phyloP scores from a whole-genome alignment of 1,140 invertebrate genomes.

The Zeugodacus cucurbitae region DNA sequence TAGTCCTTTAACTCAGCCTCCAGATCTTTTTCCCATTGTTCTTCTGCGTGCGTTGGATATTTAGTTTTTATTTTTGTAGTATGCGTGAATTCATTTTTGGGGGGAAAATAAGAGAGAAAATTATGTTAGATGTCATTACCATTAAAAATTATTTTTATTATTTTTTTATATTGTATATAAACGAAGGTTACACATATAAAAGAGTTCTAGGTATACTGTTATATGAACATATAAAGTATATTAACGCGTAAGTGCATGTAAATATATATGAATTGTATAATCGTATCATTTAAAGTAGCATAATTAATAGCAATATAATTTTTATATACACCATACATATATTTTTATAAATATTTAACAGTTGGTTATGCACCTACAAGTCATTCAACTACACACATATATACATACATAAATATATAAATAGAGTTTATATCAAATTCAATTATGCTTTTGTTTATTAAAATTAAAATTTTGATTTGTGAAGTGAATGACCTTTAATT shows the following conservation, averaged over 20 bases:
- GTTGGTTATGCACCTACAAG: background rate
- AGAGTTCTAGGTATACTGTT: background rate
- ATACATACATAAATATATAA: background rate
- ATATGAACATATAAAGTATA: background rate
- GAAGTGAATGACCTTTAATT: too few species aligned
- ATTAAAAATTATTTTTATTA: background rate
- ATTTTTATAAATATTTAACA: background rate
- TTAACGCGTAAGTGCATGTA: background rate
- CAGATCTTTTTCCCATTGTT: constrained; percentile 93
- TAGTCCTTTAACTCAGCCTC: constrained; percentile 93
- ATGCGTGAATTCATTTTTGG: background rate
- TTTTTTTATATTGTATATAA: too few species aligned
- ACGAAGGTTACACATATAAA: background rate
- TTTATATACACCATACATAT: background rate
- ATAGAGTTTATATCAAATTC: background rate
- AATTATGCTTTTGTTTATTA: background rate
- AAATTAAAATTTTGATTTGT: too few species aligned
- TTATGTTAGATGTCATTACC: background rate
- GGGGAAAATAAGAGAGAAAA: constrained; percentile 14
- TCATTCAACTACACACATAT: background rate
- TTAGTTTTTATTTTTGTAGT: background rate
- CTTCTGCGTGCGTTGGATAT: constrained; percentile 71
- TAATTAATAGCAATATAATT: background rate
- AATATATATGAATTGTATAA: background rate
- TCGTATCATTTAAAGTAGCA: background rate